A percentile compares a stretch with the other conserved stretches of the same genome.
Conservation (phyloP, 2,888 invertebrate genomes). For the Phrixothrix hirtus region DNA sequence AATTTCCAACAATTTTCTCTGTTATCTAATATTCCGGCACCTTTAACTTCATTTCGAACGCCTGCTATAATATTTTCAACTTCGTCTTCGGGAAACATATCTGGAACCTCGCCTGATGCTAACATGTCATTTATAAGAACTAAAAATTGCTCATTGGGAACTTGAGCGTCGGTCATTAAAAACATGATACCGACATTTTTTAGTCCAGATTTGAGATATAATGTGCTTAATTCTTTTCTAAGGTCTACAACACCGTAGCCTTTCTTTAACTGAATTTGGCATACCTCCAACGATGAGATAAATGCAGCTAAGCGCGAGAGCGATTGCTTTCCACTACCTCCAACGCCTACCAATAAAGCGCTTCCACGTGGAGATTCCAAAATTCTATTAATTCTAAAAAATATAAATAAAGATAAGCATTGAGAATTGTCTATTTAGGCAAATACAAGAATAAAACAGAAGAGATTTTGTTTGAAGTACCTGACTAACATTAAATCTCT, state of each 20-base stretch:
- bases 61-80: conserved; percentile 81
- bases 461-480: no score
- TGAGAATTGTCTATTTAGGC: no score
- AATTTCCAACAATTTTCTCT: conserved; percentile 94
- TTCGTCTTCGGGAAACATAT: conserved; percentile 88
- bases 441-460: no score
- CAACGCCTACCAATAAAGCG: conserved; percentile 89
- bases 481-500: no score
- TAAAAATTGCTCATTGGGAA: conserved; percentile 87
- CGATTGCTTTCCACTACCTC: conserved; percentile 94
- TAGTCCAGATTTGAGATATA: conserved; percentile 87
- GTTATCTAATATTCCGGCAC: conserved; percentile 79
- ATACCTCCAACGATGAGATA: conserved; percentile 89
- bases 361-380: conserved; percentile 91
- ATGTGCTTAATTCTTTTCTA: conserved; percentile 69
- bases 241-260: conserved; percentile 84
- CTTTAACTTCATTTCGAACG: conserved; percentile 78
- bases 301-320: conserved; percentile 86
- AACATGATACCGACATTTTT: conserved; percentile 82
- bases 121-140: conserved; percentile 92
- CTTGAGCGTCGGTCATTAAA: conserved; percentile 92
- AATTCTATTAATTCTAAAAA: conserved; percentile 90
- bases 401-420: no score
- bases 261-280: conserved; percentile 89
- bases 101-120: conserved; percentile 92